A percentile compares a stretch with the other conserved stretches of the same genome.
Evolutionary conservation across 2,888 invertebrate genomes (phyloP).

Genomic region (Aleiodes alternator): DNA sequence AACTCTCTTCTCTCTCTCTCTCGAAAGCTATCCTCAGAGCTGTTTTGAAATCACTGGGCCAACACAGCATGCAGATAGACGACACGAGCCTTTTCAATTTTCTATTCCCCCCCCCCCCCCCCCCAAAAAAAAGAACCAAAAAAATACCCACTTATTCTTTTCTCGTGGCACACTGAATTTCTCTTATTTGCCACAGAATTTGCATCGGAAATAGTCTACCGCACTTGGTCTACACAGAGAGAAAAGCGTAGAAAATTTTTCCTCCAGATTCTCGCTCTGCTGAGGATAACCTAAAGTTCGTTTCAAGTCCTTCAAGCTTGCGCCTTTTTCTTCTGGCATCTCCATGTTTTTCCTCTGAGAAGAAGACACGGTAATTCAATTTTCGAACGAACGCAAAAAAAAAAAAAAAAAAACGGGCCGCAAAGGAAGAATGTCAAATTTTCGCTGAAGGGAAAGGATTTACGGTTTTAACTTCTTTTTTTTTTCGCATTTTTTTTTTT

Average conservation of each 20-base stretch:
- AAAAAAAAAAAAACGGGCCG: conserved; percentile 57
- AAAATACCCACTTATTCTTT: conserved; percentile 11
- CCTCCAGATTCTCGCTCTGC: conserved; percentile 64
- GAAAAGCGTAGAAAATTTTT: conserved; percentile 46
- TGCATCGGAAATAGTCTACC: conserved; percentile 57
- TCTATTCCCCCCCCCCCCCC: too few relatives aligned
- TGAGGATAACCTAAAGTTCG: conserved; percentile 52
- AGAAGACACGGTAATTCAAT: conserved; percentile 64
- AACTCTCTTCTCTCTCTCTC: not conserved
- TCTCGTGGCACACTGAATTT: conserved; percentile 39
- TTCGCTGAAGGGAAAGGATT: conserved; percentile 30
- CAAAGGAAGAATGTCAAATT: conserved; percentile 10
- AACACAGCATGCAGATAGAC: too few relatives aligned
- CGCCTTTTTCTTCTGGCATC: conserved; percentile 2
- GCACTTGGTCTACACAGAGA: conserved; percentile 43
- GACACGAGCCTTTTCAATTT: too few relatives aligned
- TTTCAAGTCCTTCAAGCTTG: conserved; percentile 40
- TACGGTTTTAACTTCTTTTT: conserved; percentile 18
- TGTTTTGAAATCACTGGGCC: conserved; percentile 4
- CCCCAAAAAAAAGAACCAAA: too few relatives aligned
- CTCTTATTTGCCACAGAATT: conserved; percentile 55
- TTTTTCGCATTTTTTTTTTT: not conserved
- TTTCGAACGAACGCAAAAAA: conserved; percentile 56
- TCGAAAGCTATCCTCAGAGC: not conserved
- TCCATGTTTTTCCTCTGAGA: conserved; percentile 32